Base-by-base conservation (phyloP, 35 echinoderm and acorn worm genomes). In the Hemicentrotus pulcherrimus region DNA sequence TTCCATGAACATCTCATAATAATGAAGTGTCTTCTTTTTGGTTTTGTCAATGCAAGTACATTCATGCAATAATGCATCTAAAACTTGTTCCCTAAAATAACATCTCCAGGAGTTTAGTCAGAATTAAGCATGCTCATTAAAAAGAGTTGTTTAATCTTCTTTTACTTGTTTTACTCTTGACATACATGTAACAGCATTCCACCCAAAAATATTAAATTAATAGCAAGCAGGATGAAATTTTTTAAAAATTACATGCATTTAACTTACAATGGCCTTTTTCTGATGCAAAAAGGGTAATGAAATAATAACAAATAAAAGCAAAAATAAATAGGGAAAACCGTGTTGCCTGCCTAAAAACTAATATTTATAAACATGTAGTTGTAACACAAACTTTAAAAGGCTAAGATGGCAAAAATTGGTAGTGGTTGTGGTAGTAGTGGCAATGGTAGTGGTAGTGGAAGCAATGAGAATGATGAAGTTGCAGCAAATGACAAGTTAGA, bases 221-320 rank as follows among this genome's bases (percentile, higher is more conserved):
- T 59, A 59, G 52, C 52, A 59, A 59, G 12, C 52, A 59, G 16
- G 19, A n/a, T 24, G 14, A 65, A 65, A 65, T 22, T 22, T n/a
- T 41, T 41, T 30, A 28, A 8, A 78, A 78, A 78, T 28, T 5
- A 78, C 65, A 78, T 78, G 65, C 65, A 59, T 5, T 5, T 28
- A 78, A 78, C 65, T 78, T 78, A 78, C 65, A 78, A 28, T 78
- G 19, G 65, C 65, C 65, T 78, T 78, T 78, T 78, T 78, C 65
- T 78, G 65, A 78, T 28, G 65, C 65, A n/a, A 78, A 22, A 78
- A 28, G 7, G 65, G 28, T 28, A 78, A n/a, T 78, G 65, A 78
- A 78, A 78, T 78, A 28, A n/a, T 28, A 78, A 78, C 28, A 78
- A 78, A 78, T 78, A 78, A 78, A 55, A 78, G 65, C 65, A 78